Conservation (phyloP, 2,888 invertebrate species). For the Neuroscelio doddi region DNA sequence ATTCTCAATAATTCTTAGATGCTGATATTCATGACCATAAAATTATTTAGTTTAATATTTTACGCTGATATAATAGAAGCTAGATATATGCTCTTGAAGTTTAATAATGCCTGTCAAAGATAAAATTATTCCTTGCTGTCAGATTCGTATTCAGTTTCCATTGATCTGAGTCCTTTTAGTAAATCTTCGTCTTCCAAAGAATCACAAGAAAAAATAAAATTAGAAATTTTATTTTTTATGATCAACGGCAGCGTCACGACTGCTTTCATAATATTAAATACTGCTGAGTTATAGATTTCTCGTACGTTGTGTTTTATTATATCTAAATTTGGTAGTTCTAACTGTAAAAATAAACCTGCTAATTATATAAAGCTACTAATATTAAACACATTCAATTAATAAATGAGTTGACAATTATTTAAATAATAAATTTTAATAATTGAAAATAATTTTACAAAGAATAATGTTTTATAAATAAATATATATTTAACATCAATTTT, state of each 20-base stretch:
- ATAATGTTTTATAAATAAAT: background rate
- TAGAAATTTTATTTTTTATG: constrained; percentile 42
- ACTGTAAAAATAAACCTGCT: constrained; percentile 39
- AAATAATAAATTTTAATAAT: background rate
- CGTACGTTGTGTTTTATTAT: constrained; percentile 47
- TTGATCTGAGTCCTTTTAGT: background rate
- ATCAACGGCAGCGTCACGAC: constrained; percentile 46
- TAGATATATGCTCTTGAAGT: no score
- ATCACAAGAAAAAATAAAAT: constrained; percentile 40
- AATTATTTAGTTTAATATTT: no score
- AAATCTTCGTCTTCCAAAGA: constrained; percentile 18
- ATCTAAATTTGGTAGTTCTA: constrained; percentile 48
- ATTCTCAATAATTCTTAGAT: no score
- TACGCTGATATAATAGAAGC: no score
- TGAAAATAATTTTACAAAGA: background rate
- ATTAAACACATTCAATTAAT: no score
- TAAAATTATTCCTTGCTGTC: constrained; percentile 5
- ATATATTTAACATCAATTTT: background rate
- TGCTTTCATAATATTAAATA: constrained; percentile 49
- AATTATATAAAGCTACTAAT: no score
- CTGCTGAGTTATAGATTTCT: constrained; percentile 54
- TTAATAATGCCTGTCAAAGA: constrained; percentile 2
- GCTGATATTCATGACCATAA: no score
- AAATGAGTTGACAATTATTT: no score
- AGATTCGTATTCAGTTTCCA: constrained; percentile 8